Conservation (phyloP, 2,888 invertebrate species). For the Beris morrisii region DNA sequence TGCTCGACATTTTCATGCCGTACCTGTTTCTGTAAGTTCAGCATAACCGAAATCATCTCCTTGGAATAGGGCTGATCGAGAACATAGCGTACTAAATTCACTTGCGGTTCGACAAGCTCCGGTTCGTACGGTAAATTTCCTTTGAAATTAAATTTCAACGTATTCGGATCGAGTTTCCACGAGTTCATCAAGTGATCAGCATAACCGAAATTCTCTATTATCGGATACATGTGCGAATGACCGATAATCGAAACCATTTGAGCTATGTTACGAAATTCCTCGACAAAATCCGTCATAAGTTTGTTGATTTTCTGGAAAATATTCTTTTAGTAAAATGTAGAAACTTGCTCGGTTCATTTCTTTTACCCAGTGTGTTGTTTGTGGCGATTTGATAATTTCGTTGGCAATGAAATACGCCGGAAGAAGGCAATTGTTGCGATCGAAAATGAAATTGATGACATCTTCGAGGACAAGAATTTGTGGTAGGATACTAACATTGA, state of each 20-base stretch:
- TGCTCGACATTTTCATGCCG: neutral
- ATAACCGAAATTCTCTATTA: slow-evolving; percentile 91
- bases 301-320: slow-evolving; percentile 75
- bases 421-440: slow-evolving; percentile 85
- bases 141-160: slow-evolving; percentile 66
- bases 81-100: slow-evolving; percentile 82
- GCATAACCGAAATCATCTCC: slow-evolving; percentile 94
- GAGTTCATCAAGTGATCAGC: slow-evolving; percentile 88
- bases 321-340: neutral
- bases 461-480: slow-evolving; percentile 80
- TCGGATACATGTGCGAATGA: slow-evolving; percentile 87
- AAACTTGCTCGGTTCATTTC: neutral
- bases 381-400: slow-evolving; percentile 78
- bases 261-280: slow-evolving; percentile 89
- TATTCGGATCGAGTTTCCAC: slow-evolving; percentile 88
- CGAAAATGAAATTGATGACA: slow-evolving; percentile 86
- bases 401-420: slow-evolving; percentile 95
- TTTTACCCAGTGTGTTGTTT: slow-evolving; percentile 82
- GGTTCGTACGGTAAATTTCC: slow-evolving; percentile 85
- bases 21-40: slow-evolving; percentile 89
- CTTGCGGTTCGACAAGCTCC: slow-evolving; percentile 86
- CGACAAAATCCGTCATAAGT: slow-evolving; percentile 83
- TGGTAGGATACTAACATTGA: slow-evolving; percentile 79
- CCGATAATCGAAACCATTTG: slow-evolving; percentile 96
- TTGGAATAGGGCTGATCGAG: slow-evolving; percentile 93